Percentiles rank a stretch among this genome's conserved stretches.
phyloP scores from a whole-genome alignment of 2,888 invertebrate genomes.

The Orchesellides sinensis region DNA sequence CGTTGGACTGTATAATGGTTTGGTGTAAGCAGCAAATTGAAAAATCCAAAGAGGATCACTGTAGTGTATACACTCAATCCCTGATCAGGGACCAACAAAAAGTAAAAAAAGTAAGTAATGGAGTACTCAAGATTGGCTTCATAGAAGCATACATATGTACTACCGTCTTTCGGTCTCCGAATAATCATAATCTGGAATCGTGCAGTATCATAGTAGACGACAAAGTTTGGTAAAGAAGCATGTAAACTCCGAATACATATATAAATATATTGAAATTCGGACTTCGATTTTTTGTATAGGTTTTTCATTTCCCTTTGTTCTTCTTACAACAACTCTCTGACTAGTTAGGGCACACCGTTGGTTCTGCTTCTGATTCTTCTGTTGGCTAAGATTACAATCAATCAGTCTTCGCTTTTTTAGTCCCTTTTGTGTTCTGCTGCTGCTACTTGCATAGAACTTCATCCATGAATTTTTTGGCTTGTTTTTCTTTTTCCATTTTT shows the following conservation, averaged over 20 bases:
- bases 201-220: neutral
- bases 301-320: slow-evolving; percentile 2
- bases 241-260: neutral
- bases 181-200: slow-evolving; percentile 22
- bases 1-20: too few relatives aligned
- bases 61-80: neutral
- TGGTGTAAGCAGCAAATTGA: slow-evolving; percentile 24
- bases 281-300: neutral
- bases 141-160: neutral
- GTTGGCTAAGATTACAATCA: slow-evolving; percentile 64
- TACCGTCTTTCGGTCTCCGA: neutral
- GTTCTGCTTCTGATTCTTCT: slow-evolving; percentile 6
- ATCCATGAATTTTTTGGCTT: slow-evolving; percentile 60
- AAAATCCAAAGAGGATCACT: slow-evolving; percentile 2
- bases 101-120: slow-evolving; percentile 14
- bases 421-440: slow-evolving; percentile 13
- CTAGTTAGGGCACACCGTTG: neutral
- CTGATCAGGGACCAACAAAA: slow-evolving; percentile 19
- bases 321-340: slow-evolving; percentile 1
- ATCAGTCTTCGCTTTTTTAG: slow-evolving; percentile 59
- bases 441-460: neutral
- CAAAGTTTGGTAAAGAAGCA: neutral
- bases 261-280: neutral
- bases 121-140: neutral
- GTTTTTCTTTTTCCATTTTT: slow-evolving; percentile 38